A percentile compares a stretch with the other conserved stretches of the same genome.
These are phyloP conservation scores for Apotomis betuletana DNA, from an alignment of 2,888 invertebrate genomes.

Conservation along the genomic window DNA sequence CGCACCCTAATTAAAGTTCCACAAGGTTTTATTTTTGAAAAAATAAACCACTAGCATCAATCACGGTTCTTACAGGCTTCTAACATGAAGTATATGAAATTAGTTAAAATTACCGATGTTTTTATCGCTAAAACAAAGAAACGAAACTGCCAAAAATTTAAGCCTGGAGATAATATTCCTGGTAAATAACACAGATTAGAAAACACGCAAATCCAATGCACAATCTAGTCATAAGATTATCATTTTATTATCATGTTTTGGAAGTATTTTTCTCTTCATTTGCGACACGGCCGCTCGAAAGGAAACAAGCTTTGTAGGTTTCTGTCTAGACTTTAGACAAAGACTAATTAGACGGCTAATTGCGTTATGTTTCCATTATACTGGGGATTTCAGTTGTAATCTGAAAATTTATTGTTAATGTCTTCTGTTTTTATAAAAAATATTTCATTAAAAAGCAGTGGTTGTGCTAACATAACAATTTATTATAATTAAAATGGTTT, in stretches of 20 bases:
- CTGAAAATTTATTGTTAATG: not conserved
- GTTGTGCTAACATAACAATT: too few relatives aligned
- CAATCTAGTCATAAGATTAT: slow-evolving; percentile 1
- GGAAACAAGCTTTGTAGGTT: slow-evolving; percentile 8
- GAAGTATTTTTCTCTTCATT: slow-evolving; percentile 10
- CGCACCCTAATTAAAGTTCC: too few relatives aligned
- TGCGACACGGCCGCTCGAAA: not conserved
- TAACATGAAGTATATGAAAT: too few relatives aligned
- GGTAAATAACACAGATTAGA: not conserved
- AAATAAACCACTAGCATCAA: too few relatives aligned
- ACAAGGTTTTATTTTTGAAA: too few relatives aligned
- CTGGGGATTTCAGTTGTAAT: not conserved
- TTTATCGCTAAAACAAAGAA: too few relatives aligned
- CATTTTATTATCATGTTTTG: slow-evolving; percentile 21
- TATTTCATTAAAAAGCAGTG: not conserved
- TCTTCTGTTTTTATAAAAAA: not conserved
- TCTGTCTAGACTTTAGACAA: slow-evolving; percentile 21
- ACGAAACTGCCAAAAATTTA: slow-evolving; percentile 5
- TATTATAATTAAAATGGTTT: too few relatives aligned
- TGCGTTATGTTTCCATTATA: slow-evolving; percentile 14
- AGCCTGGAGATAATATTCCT: slow-evolving; percentile 2
- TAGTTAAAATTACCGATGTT: too few relatives aligned
- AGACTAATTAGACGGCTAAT: slow-evolving; percentile 28
- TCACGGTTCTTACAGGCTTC: too few relatives aligned
- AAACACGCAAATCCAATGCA: slow-evolving; percentile 1